These are phyloP conservation scores for Hecatera dysodea DNA, from an alignment of 2,888 invertebrate species.

Conservation along the genomic window DNA sequence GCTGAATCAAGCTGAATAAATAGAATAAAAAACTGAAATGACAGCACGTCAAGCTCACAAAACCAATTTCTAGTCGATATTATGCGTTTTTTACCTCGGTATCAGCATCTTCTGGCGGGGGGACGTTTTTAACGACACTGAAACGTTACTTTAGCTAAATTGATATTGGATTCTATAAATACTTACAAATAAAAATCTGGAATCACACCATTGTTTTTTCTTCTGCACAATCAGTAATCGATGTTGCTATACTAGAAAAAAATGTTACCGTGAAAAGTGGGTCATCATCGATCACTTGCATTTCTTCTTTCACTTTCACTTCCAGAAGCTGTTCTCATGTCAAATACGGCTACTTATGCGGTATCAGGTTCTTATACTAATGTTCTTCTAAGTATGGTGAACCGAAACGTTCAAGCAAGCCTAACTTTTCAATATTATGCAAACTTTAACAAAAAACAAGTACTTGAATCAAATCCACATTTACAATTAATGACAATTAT, in stretches of 20 bases:
- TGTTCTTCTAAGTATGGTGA: neutral
- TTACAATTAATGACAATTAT: neutral
- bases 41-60: conserved; percentile 86
- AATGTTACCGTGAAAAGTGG: conserved; percentile 78
- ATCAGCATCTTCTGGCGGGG: conserved; percentile 74
- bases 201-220: conserved; percentile 91
- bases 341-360: neutral
- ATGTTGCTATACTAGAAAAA: conserved; percentile 83
- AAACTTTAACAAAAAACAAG: conserved; percentile 3
- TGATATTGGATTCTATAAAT: conserved; percentile 89
- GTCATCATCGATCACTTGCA: conserved; percentile 77
- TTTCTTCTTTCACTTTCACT: conserved; percentile 72
- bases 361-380: neutral
- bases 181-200: conserved; percentile 91
- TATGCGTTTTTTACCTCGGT: conserved; percentile 79
- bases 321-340: conserved; percentile 16
- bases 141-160: conserved; percentile 83
- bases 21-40: conserved; percentile 88
- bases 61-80: conserved; percentile 73
- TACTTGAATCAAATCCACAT: conserved; percentile 9
- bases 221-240: conserved; percentile 88
- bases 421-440: neutral
- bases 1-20: conserved; percentile 88
- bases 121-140: conserved; percentile 77
- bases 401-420: neutral